phyloP scores from a whole-genome alignment of 2,888 invertebrate genomes.

The Mesodorylaimus sp. region DNA sequence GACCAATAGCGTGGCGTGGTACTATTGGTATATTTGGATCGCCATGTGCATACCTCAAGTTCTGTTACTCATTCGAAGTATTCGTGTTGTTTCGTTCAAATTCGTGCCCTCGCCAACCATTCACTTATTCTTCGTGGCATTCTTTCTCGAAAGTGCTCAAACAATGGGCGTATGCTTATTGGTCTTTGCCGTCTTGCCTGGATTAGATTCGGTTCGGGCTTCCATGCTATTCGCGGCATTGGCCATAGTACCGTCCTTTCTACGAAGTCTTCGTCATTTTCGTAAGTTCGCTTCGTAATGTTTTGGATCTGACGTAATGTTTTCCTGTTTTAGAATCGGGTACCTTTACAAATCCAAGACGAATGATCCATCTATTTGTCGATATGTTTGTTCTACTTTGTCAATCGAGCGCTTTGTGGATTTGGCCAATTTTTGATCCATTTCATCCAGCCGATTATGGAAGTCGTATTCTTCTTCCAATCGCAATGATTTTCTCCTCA shows the following conservation, averaged over 20 bases:
- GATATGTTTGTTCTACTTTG: not conserved
- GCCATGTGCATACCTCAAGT: slow-evolving; percentile 12
- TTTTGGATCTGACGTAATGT: not conserved
- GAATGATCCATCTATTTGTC: not conserved
- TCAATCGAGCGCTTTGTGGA: slow-evolving; percentile 8
- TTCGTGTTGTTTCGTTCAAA: slow-evolving; percentile 11
- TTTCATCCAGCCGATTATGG: too few species aligned
- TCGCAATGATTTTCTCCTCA: slow-evolving; percentile 49
- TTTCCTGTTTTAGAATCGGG: not conserved
- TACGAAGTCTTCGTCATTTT: slow-evolving; percentile 11
- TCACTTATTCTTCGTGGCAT: slow-evolving; percentile 33
- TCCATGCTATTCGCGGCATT: slow-evolving; percentile 83
- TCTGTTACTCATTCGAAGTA: slow-evolving; percentile 10
- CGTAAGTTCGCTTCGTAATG: not conserved
- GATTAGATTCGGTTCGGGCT: slow-evolving; percentile 73
- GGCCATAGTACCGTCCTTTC: slow-evolving; percentile 62
- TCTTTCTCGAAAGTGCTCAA: slow-evolving; percentile 64
- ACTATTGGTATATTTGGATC: slow-evolving; percentile 12
- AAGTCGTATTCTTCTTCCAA: slow-evolving; percentile 42
- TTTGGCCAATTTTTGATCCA: slow-evolving; percentile 11
- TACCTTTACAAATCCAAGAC: not conserved
- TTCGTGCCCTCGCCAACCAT: slow-evolving; percentile 8
- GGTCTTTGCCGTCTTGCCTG: slow-evolving; percentile 66
- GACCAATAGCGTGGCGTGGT: slow-evolving; percentile 7
- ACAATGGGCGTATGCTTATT: slow-evolving; percentile 62